These are phyloP conservation scores for Xylocampa areola DNA, from an alignment of 2,888 invertebrate species.

Conservation along the genomic window DNA sequence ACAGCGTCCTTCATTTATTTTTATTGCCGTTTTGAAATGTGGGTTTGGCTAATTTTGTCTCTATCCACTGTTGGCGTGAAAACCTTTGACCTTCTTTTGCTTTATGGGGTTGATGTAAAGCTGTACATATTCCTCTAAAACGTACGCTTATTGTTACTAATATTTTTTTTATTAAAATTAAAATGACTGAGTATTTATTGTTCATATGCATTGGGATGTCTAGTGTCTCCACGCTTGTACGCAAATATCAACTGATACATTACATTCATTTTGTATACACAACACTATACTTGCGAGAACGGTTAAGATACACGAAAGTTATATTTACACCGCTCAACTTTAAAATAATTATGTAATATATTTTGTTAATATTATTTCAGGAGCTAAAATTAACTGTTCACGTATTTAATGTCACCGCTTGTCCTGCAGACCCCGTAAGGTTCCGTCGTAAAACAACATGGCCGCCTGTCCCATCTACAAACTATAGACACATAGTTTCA, in stretches of 20 bases:
- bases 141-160: constrained; percentile 53
- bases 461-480: constrained; percentile 58
- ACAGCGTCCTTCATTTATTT: constrained; percentile 25
- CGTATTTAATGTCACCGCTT: constrained; percentile 72
- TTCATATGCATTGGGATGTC: constrained; percentile 32
- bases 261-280: constrained; percentile 31
- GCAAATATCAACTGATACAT: constrained; percentile 29
- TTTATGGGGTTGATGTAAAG: constrained; percentile 49
- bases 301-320: constrained; percentile 9
- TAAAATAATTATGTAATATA: constrained; percentile 51
- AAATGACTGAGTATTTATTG: constrained; percentile 23
- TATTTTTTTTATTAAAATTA: constrained; percentile 34
- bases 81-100: constrained; percentile 35
- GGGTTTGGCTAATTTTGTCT: constrained; percentile 46
- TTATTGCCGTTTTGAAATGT: constrained; percentile 28
- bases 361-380: constrained; percentile 72
- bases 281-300: constrained; percentile 17
- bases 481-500: constrained; percentile 59
- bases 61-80: constrained; percentile 29
- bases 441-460: constrained; percentile 63
- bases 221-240: constrained; percentile 33
- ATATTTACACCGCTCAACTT: constrained; percentile 32
- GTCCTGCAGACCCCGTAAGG: constrained; percentile 75
- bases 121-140: constrained; percentile 56
- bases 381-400: constrained; percentile 60